Conservation (phyloP, 2,888 invertebrate species). For the Synergus laeviventris region DNA sequence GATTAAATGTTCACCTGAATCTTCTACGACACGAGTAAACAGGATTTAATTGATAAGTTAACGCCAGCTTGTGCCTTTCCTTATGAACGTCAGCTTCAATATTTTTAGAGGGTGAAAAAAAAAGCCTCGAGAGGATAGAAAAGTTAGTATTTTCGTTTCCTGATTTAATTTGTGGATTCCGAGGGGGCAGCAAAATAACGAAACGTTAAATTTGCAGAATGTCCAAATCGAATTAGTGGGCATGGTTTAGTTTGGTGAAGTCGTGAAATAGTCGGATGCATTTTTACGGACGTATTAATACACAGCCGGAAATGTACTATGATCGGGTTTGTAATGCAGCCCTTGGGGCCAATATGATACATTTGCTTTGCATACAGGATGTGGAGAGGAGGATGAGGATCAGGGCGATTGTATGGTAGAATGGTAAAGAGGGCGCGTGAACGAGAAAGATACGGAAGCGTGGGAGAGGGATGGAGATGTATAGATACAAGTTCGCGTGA, state of each 20-base stretch:
- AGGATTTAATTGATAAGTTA: neutral
- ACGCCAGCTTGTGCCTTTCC: neutral
- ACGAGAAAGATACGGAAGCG: conserved; percentile 38
- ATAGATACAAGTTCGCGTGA: conserved; percentile 57
- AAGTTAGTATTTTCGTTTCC: neutral
- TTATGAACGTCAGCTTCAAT: neutral
- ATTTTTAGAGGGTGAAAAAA: neutral
- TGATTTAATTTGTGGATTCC: conserved; percentile 20
- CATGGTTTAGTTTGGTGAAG: conserved; percentile 59
- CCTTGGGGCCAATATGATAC: conserved; percentile 73
- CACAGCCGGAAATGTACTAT: conserved; percentile 68
- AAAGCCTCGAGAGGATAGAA: too few relatives aligned
- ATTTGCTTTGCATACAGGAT: conserved; percentile 69
- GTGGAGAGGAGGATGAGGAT: conserved; percentile 23
- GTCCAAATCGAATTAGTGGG: conserved; percentile 68
- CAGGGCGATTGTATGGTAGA: conserved; percentile 33
- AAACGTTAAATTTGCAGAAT: conserved; percentile 31
- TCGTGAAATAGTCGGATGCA: conserved; percentile 55
- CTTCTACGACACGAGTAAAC: neutral
- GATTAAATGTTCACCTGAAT: conserved; percentile 15
- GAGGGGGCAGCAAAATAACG: conserved; percentile 40
- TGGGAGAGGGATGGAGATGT: conserved; percentile 43
- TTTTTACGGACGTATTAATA: conserved; percentile 72
- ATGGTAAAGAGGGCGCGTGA: conserved; percentile 37
- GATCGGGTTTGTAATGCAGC: conserved; percentile 73